Base-by-base conservation (phyloP, 2,113 vertebrate species). In the Barnardius zonarius region DNA sequence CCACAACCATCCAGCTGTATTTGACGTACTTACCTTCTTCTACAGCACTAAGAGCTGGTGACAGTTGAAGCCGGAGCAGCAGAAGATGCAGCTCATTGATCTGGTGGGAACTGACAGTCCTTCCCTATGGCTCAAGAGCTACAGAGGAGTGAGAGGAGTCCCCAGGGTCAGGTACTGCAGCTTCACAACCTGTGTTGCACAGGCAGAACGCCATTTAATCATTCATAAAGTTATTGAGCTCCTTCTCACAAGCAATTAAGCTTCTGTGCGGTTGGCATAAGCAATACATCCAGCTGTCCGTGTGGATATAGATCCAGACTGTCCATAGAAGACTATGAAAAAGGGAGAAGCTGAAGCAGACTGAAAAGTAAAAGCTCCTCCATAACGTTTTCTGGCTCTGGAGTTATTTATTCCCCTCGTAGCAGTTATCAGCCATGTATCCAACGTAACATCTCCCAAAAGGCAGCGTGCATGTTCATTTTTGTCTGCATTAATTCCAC, bases 161-260 rank as follows among this genome's bases (percentile, higher is more conserved):
- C 41, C 83, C 39, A 35, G 82, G 63, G 91, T 78, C 91, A 27
- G 1, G 15, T n/a, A 46, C 55, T 66, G 77, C 73, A 62, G 81
- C 74, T 68, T 33, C 62, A 3, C 3, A 0, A 15, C 24, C 55
- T 17, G 0, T 39, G 18, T 22, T 48, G 30, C 30, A 4, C 46
- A 43, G 81, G 9, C 85, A 79, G 66, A 33, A 4, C 6, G 23
- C 33, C 57, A 0, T 59, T 66, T n/a, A 37, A 74, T 83, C 67
- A 55, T 35, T 66, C 52, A 6, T 49, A 35, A 52, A 37, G 77
- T 22, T 64, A 14, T 14, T 16, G 78, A 87, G 84, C 92, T 55
- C 70, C 75, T 25, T 48, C 59, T 73, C 90, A n/a, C 70, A 91
- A 88, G 67, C 85, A 69, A 67, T 92, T 66, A 20, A 44, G 74